A percentile compares a stretch with the other conserved stretches of the same genome.
Evolutionary conservation across 2,113 vertebrate genomes (phyloP).

Genomic region (Cettia cetti): DNA sequence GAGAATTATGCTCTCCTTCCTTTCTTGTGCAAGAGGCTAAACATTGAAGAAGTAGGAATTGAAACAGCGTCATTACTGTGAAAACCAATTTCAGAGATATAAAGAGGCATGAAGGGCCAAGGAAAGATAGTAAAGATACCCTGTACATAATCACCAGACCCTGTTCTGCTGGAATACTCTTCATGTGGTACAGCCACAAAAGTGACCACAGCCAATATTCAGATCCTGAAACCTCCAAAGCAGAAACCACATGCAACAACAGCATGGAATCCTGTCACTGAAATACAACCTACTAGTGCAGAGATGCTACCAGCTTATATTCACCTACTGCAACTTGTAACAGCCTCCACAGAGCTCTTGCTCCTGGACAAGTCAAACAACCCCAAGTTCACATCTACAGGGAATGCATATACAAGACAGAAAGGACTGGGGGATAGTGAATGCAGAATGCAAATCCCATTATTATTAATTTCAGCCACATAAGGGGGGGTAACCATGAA

Average conservation of each 20-base stretch:
- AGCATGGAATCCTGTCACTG: neutral
- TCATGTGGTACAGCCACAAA: neutral
- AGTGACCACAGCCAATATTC: neutral
- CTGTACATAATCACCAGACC: rapidly evolving
- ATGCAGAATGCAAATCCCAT: neutral
- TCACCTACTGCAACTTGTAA: neutral
- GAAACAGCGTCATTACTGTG: neutral
- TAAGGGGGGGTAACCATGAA: neutral
- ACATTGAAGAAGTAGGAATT: neutral
- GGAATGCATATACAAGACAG: neutral
- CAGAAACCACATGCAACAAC: neutral
- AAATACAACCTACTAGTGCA: neutral
- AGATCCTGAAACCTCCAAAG: neutral
- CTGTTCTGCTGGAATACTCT: neutral
- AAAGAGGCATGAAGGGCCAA: neutral
- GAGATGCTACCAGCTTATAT: neutral
- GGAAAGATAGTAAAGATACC: neutral
- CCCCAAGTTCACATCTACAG: neutral
- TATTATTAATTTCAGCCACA: neutral
- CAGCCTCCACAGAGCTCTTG: neutral
- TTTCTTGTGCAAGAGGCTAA: neutral
- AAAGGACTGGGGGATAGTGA: neutral
- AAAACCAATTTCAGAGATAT: neutral
- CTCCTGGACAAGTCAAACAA: neutral
- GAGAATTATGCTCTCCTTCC: neutral